Evolutionary conservation across 2,888 invertebrate genomes (phyloP).

Genomic region (Orthonychiurus folsomi): DNA sequence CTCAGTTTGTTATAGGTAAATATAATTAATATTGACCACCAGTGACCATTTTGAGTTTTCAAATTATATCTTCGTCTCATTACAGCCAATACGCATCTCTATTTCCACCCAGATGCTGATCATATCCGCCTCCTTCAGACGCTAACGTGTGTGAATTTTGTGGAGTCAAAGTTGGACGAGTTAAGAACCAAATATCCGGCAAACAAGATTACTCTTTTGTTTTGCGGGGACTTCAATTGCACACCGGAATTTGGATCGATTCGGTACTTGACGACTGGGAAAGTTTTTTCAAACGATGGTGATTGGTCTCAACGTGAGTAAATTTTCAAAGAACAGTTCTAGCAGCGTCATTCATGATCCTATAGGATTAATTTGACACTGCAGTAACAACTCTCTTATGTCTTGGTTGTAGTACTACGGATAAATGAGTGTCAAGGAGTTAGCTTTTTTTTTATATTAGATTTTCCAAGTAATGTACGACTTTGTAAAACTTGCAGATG

Average conservation of each 20-base stretch:
- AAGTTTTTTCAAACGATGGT: slow-evolving; percentile 48
- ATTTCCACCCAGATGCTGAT: slow-evolving; percentile 84
- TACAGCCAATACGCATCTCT: slow-evolving; percentile 81
- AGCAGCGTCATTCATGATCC: too few relatives aligned
- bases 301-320: slow-evolving; percentile 74
- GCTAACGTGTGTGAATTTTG: slow-evolving; percentile 60
- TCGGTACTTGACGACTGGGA: slow-evolving; percentile 62
- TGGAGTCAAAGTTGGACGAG: slow-evolving; percentile 49
- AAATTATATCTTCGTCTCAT: slow-evolving; percentile 2
- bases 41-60: too few relatives aligned
- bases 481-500: slow-evolving; percentile 43
- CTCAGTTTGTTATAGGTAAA: slow-evolving; percentile 29
- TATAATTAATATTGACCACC: slow-evolving; percentile 5
- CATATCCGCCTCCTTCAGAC: slow-evolving; percentile 81
- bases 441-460: slow-evolving; percentile 5
- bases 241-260: slow-evolving; percentile 73
- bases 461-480: too few relatives aligned
- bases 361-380: too few relatives aligned
- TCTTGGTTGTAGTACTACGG: too few relatives aligned
- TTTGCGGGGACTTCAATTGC: slow-evolving; percentile 92
- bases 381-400: too few relatives aligned
- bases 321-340: slow-evolving; percentile 11
- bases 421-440: too few relatives aligned
- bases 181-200: slow-evolving; percentile 44
- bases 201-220: slow-evolving; percentile 56